A percentile compares a stretch with the other conserved stretches of the same genome.
These are phyloP conservation scores for Rutpela maculata DNA, from an alignment of 2,888 invertebrate genomes.

Conservation along the genomic window DNA sequence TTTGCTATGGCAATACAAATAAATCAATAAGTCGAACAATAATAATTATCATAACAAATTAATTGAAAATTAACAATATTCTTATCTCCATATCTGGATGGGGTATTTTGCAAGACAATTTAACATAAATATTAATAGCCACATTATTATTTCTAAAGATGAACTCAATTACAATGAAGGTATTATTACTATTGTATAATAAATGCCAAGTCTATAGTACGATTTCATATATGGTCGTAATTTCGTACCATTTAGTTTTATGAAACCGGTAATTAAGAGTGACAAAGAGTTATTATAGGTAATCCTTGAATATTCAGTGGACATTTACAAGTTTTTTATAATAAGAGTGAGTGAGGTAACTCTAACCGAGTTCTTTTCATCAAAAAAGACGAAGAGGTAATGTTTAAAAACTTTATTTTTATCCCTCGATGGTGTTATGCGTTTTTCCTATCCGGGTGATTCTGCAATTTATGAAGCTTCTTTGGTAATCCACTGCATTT, in stretches of 20 bases:
- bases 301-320: constrained; percentile 13
- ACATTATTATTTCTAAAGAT: constrained; percentile 3
- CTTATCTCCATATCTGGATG: constrained; percentile 9
- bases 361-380: neutral
- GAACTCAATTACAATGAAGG: neutral
- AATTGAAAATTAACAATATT: constrained; percentile 34
- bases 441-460: no score
- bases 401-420: no score
- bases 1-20: constrained; percentile 5
- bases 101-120: constrained; percentile 21
- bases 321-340: neutral
- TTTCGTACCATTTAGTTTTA: constrained; percentile 19
- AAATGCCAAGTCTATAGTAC: constrained; percentile 6
- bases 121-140: constrained; percentile 17
- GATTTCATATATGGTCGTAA: constrained; percentile 13
- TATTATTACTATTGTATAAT: constrained; percentile 17
- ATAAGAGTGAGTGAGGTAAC: neutral
- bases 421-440: no score
- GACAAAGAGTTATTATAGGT: neutral
- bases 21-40: constrained; percentile 34
- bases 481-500: no score
- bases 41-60: constrained; percentile 31
- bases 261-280: constrained; percentile 1
- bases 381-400: no score
- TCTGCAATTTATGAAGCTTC: no score